Conservation (phyloP, 2,113 vertebrate genomes). For the Equus quagga region DNA sequence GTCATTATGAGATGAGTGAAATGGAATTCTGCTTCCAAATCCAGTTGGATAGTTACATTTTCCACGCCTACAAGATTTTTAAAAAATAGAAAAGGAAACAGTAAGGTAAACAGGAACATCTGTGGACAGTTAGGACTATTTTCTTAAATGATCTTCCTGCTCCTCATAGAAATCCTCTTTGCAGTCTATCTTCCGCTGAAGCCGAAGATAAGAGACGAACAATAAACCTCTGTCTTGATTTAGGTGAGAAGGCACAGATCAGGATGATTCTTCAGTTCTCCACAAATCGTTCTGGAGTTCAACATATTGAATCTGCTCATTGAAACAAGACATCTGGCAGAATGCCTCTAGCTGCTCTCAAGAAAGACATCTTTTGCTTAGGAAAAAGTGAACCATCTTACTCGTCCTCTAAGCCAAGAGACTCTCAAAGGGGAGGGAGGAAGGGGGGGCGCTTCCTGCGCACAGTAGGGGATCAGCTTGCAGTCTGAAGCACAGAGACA, state of each 20-base stretch:
- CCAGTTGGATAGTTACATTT: conserved; percentile 96
- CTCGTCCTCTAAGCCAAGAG: not conserved
- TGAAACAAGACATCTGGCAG: not conserved
- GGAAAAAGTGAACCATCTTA: conserved; percentile 1
- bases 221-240: not conserved
- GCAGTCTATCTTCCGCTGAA: not conserved
- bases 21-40: conserved; percentile 99
- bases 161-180: not conserved
- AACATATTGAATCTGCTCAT: not conserved
- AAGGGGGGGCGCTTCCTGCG: conserved; percentile 52
- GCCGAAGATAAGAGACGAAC: not conserved
- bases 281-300: not conserved
- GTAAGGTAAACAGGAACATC: conserved; percentile 55
- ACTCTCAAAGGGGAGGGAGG: not conserved
- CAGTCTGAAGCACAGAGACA: not conserved
- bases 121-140: not conserved
- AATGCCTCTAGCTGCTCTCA: not conserved
- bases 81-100: conserved; percentile 39
- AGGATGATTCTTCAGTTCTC: not conserved
- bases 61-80: conserved; percentile 90
- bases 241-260: not conserved
- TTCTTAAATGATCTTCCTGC: not conserved
- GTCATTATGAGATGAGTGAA: conserved; percentile 99
- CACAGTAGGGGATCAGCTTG: conserved; percentile 62
- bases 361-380: conserved; percentile 42